Percentiles rank a stretch among this genome's conserved stretches.
Evolutionary conservation across 2,113 vertebrate genomes (phyloP).

Genomic region (Xiphophorus hellerii): DNA sequence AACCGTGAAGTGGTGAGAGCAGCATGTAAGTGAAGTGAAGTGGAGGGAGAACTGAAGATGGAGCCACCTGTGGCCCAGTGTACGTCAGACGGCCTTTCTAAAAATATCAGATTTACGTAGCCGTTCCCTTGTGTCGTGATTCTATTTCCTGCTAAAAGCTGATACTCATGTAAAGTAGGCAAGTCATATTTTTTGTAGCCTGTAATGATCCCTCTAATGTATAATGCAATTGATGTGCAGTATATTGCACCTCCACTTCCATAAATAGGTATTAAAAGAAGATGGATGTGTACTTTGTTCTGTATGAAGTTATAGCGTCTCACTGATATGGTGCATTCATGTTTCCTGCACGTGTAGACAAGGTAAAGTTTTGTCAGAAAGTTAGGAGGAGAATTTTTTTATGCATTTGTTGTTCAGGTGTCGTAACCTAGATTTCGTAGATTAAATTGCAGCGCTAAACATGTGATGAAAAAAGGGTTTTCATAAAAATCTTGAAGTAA

Average conservation of each 20-base stretch:
- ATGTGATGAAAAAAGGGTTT: too few species aligned
- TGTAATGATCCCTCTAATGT: not conserved
- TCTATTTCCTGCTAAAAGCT: not conserved
- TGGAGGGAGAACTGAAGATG: not conserved
- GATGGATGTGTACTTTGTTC: not conserved
- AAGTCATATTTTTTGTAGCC: slow-evolving; percentile 7
- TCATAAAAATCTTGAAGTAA: too few species aligned
- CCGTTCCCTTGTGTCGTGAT: not conserved
- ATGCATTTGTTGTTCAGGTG: not conserved
- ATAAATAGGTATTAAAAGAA: slow-evolving; percentile 19
- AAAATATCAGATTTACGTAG: not conserved
- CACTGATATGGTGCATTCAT: not conserved
- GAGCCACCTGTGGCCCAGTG: too few species aligned
- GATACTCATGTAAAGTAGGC: not conserved
- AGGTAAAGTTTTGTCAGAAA: not conserved
- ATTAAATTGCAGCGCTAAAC: too few species aligned
- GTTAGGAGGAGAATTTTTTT: not conserved
- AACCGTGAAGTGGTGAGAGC: too few species aligned
- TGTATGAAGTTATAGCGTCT: too few species aligned
- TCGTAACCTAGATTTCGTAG: too few species aligned
- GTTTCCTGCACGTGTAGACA: not conserved
- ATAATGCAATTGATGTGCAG: not conserved
- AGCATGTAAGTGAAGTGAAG: too few species aligned
- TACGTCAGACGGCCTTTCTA: not conserved
- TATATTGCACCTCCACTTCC: not conserved